Base-by-base conservation (phyloP, 1,140 invertebrate genomes). In the Eumeta japonica region DNA sequence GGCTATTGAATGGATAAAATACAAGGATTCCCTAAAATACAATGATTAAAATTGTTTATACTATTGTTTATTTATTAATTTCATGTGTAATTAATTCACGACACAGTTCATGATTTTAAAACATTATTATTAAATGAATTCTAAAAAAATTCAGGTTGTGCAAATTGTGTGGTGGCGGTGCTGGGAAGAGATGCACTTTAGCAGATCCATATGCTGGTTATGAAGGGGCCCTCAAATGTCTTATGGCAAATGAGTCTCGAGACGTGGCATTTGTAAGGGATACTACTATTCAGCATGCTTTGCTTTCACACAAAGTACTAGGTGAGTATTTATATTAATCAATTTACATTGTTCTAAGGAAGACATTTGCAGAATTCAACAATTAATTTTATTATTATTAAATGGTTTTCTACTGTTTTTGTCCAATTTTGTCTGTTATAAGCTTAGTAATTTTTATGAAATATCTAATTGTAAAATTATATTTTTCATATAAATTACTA, bases 211-310 rank as follows among this genome's bases (percentile, higher is more conserved):
- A 91, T 70, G 87, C 89, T 31, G 92, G 93, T 0, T 95, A 92
- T 58, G 83, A 88, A 62, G 94, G 94, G 3, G 92, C 94, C 3
- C 88, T 97, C 41, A 80, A 82, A 41, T 98, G 94, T 70, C 76
- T 97, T 0, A 67, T 92, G 2, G 90, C 94, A 50, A 64, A 67
- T 18, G 56, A 50, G 10, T 75, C 78, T 5, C 93, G 92, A 17
- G 92, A 98, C 32, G 83, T 98, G 31, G 94, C 94, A 1, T 98
- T 98, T 71, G 75, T 97, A 1, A 84, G 89, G 37, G 92, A 98
- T 55, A 88, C 87, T 0, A 94, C 92, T 3, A 84, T 74, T 44
- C 64, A 68, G 37, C 68, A 71, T 32, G 58, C 66, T 0, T 34
- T 73, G 33, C 33, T 68, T 7, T 67, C 66, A 0, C 49, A 58